Evolutionary conservation across 1,140 invertebrate species (phyloP).

Genomic region (Cydia strobilella): DNA sequence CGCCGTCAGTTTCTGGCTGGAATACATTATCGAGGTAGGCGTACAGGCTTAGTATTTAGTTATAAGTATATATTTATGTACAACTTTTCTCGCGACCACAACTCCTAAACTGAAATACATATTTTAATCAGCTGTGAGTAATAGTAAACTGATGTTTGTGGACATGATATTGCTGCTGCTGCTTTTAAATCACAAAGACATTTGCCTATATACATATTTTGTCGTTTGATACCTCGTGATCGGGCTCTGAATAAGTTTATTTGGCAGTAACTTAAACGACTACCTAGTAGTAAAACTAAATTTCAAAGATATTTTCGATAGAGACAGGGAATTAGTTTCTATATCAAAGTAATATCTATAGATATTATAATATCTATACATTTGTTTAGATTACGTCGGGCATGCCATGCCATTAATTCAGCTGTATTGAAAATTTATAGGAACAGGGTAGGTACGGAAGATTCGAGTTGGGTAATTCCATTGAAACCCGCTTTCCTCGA

Average conservation of each 20-base stretch:
- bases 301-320: not conserved
- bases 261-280: not conserved
- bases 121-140: no score
- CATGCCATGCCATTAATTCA: slow-evolving; percentile 44
- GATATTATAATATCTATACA: not conserved
- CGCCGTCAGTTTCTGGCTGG: slow-evolving; percentile 38
- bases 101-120: no score
- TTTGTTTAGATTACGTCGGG: slow-evolving; percentile 28
- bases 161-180: no score
- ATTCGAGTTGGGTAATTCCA: slow-evolving; percentile 49
- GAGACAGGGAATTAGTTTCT: slow-evolving; percentile 1
- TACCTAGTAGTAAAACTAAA: not conserved
- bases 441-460: slow-evolving; percentile 40
- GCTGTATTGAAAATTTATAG: slow-evolving; percentile 46
- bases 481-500: slow-evolving; percentile 44
- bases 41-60: not conserved
- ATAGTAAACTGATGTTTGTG: no score
- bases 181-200: no score
- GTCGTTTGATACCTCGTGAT: not conserved
- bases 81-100: no score
- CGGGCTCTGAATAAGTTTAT: not conserved
- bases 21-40: slow-evolving; percentile 49
- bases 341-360: slow-evolving; percentile 28
- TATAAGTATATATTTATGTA: not conserved
- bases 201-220: no score